Base-by-base conservation (phyloP, 1,140 invertebrate genomes). In the Solenopsis invicta region DNA sequence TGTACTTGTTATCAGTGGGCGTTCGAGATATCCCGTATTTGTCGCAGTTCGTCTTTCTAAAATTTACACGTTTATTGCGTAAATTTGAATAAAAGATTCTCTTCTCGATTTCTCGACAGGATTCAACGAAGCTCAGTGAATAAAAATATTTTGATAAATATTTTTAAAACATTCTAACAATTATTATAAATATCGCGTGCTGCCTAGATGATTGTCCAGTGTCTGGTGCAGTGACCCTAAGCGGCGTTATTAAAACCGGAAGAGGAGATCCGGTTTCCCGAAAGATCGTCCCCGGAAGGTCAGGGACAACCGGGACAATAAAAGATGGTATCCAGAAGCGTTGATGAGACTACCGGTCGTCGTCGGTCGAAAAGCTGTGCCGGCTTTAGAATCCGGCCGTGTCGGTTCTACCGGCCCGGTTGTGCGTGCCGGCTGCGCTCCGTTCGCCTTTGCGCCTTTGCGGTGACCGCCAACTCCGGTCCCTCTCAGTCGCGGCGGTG, bases 401-500 rank as follows among this genome's bases (percentile, higher is more conserved):
- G 50, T 82, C 29, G 69, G 62, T 75, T 74, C 67, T 21, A 34
- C 52, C 72, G 52, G 80, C 3, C 54, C 61, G 48, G 21, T 52
- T 18, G 45, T 71, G 24, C 50, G 48, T 52, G 76, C 61, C 66
- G 77, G 84, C 69, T 69, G 41, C 52, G 62, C 29, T 52, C 41
- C 64, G 50, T 9, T 29, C 67, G 78, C 48, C 78, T 69, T 37
- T 74, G 78, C 67, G 78, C 48, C 80, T 81, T 69, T 69, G 86
- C 48, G 48, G 85, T 81, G 45, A 69, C 74, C 72, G 86, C 41
- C 74, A 69, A 66, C 54, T 81, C 69, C 61, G 59, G 69, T 81
- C 67, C 69, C 71, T 74, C 85, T 93, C 90, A 93, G 91, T 93
- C 82, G 89, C 75, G 77, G 82, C 84, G 77, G 88, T 84, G 88